Percentiles rank a stretch among this genome's conserved stretches.
Conservation (phyloP, 2,888 invertebrate species). For the Lycocerus yunnanus region DNA sequence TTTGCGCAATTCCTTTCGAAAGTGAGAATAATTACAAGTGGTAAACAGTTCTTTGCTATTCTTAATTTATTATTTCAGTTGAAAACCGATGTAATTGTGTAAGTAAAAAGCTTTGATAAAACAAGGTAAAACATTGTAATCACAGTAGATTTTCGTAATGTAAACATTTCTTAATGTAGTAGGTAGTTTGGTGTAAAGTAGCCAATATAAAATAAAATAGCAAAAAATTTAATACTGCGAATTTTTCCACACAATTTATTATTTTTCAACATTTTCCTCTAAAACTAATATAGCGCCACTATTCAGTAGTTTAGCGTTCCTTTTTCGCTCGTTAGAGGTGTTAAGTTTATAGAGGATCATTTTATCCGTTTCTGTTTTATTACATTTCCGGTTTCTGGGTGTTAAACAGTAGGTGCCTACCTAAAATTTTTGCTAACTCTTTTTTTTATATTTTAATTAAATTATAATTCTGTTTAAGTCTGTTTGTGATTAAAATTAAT, state of each 20-base stretch:
- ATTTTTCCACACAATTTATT: neutral
- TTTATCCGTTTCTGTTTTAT: constrained; percentile 12
- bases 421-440: neutral
- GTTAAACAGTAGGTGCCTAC: neutral
- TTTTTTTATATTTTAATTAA: neutral
- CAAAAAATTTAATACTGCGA: neutral
- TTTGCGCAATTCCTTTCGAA: too few relatives aligned
- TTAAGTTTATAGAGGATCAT: constrained; percentile 10
- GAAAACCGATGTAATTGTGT: too few relatives aligned
- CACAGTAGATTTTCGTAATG: too few relatives aligned
- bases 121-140: too few relatives aligned
- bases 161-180: too few relatives aligned
- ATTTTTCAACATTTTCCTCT: neutral
- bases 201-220: neutral
- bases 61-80: too few relatives aligned
- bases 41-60: too few relatives aligned
- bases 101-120: too few relatives aligned
- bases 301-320: constrained; percentile 13
- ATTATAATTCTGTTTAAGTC: neutral
- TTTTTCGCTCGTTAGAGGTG: constrained; percentile 14
- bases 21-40: too few relatives aligned
- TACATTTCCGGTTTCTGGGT: neutral
- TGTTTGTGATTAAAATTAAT: neutral
- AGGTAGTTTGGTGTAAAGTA: too few relatives aligned
- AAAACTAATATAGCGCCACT: constrained; percentile 7